These are phyloP conservation scores for Trachurus trachurus DNA, from an alignment of 2,797 vertebrate genomes.

Conservation along the genomic window DNA sequence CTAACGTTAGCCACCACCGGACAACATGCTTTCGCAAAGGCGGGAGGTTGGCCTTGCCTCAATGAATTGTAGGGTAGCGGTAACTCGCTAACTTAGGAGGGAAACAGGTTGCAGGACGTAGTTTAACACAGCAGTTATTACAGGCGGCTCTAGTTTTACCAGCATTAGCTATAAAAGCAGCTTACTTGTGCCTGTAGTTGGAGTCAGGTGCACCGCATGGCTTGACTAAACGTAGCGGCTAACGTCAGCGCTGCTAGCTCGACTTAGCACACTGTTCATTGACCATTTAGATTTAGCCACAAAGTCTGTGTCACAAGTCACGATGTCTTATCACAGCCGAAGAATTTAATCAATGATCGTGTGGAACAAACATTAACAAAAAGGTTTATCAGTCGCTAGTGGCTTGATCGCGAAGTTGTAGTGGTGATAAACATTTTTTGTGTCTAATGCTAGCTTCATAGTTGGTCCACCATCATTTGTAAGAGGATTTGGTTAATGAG, in stretches of 20 bases:
- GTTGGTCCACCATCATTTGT: constrained; percentile 14
- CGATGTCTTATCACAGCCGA: background rate
- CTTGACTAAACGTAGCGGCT: constrained; percentile 34
- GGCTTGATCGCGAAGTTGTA: background rate
- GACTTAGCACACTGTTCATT: constrained; percentile 43
- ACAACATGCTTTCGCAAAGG: constrained; percentile 75
- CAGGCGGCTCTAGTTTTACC: accelerated
- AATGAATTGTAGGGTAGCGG: constrained; percentile 11
- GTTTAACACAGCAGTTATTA: accelerated
- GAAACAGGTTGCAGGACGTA: accelerated
- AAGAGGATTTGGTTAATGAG: constrained; percentile 59
- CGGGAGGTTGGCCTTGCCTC: constrained; percentile 75
- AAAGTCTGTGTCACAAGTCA: background rate
- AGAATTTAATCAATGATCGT: background rate
- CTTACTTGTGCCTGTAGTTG: background rate
- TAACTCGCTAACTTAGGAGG: background rate
- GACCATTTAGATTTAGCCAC: constrained; percentile 14
- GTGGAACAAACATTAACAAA: background rate
- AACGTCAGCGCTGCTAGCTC: constrained; percentile 60
- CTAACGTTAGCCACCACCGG: constrained; percentile 46
- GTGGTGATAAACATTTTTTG: background rate
- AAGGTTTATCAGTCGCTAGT: accelerated
- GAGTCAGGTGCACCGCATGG: constrained; percentile 75
- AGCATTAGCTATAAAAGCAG: background rate
- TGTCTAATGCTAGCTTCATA: constrained; percentile 8